A percentile compares a stretch with the other conserved stretches of the same genome.
phyloP scores from a whole-genome alignment of 2,113 vertebrate species.

The Pelmatolapia mariae region DNA sequence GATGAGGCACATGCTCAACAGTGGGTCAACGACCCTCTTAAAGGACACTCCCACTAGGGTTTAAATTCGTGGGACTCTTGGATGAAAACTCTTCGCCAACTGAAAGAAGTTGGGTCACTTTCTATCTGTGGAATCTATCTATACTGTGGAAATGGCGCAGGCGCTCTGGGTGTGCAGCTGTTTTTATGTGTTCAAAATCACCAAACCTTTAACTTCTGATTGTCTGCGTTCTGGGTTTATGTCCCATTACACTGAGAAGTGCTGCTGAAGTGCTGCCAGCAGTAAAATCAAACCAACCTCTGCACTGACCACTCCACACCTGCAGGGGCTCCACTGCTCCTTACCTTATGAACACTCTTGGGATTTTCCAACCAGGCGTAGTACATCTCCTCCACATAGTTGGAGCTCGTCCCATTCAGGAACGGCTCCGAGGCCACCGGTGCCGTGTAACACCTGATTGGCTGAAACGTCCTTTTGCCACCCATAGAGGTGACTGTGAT shows the following conservation, averaged over 20 bases:
- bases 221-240: neutral
- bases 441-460: constrained; percentile 84
- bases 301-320: neutral
- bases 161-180: neutral
- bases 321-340: constrained; percentile 12
- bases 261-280: neutral
- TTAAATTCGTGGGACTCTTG: neutral
- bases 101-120: neutral
- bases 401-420: constrained; percentile 95
- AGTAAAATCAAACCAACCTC: neutral
- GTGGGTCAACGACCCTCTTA: neutral
- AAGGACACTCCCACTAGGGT: neutral
- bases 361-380: constrained; percentile 97
- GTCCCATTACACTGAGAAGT: neutral
- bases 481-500: constrained; percentile 65
- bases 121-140: neutral
- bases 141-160: neutral
- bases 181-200: neutral
- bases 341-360: constrained; percentile 99
- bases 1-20: neutral
- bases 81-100: neutral
- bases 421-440: constrained; percentile 95
- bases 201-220: neutral
- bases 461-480: constrained; percentile 87
- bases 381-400: constrained; percentile 99